A percentile compares a stretch with the other conserved stretches of the same genome.
These are phyloP conservation scores for Entomyzon cyanotis DNA, from an alignment of 2,113 vertebrate species.

Conservation along the genomic window DNA sequence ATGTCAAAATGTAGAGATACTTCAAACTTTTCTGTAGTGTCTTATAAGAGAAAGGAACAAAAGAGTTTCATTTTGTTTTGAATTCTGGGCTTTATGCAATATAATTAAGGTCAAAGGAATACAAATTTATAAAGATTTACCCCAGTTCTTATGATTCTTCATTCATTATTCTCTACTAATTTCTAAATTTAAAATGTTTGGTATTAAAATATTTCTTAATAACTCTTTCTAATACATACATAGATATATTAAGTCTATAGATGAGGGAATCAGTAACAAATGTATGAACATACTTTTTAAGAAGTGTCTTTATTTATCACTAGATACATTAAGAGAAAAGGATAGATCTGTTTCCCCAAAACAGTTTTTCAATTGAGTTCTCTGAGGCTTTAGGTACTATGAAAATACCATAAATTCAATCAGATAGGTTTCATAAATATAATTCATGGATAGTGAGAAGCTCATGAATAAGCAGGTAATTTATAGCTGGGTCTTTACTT, in stretches of 20 bases:
- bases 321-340: neutral
- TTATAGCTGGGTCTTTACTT: neutral
- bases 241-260: neutral
- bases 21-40: neutral
- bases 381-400: neutral
- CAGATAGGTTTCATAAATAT: neutral
- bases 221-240: neutral
- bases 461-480: neutral
- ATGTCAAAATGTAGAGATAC: neutral
- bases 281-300: neutral
- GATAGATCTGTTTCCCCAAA: neutral
- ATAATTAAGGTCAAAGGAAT: neutral
- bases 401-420: neutral
- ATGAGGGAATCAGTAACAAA: neutral
- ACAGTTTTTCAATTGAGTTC: neutral
- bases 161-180: neutral
- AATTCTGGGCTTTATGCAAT: neutral
- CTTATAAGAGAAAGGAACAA: neutral
- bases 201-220: neutral
- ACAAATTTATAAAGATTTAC: neutral
- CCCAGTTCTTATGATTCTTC: neutral
- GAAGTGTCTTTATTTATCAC: neutral
- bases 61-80: neutral
- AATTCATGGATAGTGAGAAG: neutral
- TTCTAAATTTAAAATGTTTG: neutral